Evolutionary conservation across 2,888 invertebrate genomes (phyloP), one percentile per base, ranked within the genome.

Genomic region (Melinaea menophilus): DNA sequence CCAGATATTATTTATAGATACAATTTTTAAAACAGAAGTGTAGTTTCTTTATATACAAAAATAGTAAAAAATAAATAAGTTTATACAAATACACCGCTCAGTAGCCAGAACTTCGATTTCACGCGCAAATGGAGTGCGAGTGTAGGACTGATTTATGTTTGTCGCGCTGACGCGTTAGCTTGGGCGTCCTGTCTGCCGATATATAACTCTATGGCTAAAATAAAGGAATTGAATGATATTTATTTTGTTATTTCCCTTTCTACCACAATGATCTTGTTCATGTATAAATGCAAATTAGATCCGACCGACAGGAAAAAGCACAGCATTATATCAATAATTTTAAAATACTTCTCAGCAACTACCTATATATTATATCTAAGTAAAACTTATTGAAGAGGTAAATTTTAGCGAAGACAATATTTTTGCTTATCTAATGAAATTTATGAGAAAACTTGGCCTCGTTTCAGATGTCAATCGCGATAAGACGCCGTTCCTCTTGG

Each of bases 351-450:
- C 22, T 22, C 22, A 22, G 22, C 22, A 22, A 22, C 22, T 22
- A 22, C 22, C 11, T 51, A 31, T 51, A 11, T 51, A 11, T 31
- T 51, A 31, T 51, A 7, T 7, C 5, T 48, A 51, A 31, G 66
- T 69, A 55, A 76, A 86, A 88, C 77, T 86, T 84, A 81, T 81
- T 84, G 64, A 65, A 66, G 80, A 78, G 68, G 73, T 81, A 84
- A 89, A 90, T 87, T 88, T 88, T 89, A 86, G 80, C 81, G 82
- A 84, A 86, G 88, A 89, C 90, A 90, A 89, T 90, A 90, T 89
- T 90, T 90, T 86, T 85, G 84, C 83, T 89, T 90, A 90, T 88
- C 89, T 82, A 59, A 64, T 65, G 79, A 88, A 90, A 90, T 90
- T 90, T 90, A 90, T 90, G 87, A 82, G 86, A 78, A 80, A 89